Evolutionary conservation across 2,888 invertebrate genomes (phyloP).

Genomic region (Acanthosepion esculentum): DNA sequence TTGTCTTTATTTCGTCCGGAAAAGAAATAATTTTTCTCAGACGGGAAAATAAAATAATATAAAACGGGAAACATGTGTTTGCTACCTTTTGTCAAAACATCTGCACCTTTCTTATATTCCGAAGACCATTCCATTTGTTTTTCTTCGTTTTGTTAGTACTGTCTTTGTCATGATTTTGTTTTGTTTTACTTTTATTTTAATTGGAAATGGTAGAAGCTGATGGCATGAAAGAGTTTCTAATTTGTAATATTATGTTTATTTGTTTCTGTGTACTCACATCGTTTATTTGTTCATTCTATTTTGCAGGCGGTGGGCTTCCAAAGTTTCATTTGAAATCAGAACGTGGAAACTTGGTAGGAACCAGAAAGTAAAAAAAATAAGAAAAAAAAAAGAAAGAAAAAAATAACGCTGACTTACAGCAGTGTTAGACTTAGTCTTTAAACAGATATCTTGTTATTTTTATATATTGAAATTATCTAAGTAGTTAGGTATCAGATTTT

Average conservation of each 20-base stretch:
- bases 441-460: too few relatives aligned
- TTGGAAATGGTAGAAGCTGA: neutral
- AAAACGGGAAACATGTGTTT: conserved; percentile 21
- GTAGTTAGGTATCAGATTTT: too few relatives aligned
- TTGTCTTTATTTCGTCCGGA: neutral
- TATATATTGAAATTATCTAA: too few relatives aligned
- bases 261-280: neutral
- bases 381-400: too few relatives aligned
- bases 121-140: neutral
- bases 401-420: too few relatives aligned
- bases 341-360: too few relatives aligned
- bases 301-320: neutral
- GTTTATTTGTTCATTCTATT: neutral
- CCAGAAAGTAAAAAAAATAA: too few relatives aligned
- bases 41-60: conserved; percentile 23
- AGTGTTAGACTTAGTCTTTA: too few relatives aligned
- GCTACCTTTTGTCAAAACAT: conserved; percentile 21
- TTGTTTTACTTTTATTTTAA: neutral
- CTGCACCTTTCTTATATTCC: conserved; percentile 12
- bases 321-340: too few relatives aligned
- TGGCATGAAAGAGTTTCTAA: neutral
- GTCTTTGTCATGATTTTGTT: neutral
- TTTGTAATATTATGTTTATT: neutral
- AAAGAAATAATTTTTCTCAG: conserved; percentile 21
- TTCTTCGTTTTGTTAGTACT: neutral